phyloP scores from a whole-genome alignment of 2,888 invertebrate genomes.

The Polydesmus complanatus region DNA sequence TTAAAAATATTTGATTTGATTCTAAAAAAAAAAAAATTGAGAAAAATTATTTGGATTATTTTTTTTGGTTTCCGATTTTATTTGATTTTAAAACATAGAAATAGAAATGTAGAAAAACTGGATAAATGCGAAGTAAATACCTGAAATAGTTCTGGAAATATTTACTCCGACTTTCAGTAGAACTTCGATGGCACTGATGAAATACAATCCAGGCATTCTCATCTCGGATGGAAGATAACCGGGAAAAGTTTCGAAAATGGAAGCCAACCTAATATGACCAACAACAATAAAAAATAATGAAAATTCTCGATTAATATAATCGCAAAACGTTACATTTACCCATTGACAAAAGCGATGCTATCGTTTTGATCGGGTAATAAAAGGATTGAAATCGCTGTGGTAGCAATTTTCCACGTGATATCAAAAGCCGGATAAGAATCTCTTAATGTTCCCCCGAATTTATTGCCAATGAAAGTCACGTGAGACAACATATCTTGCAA shows the following conservation, averaged over 20 bases:
- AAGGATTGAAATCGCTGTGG: slow-evolving; percentile 5
- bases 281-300: background rate
- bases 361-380: slow-evolving; percentile 8
- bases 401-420: slow-evolving; percentile 9
- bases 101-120: background rate
- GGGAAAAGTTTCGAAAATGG: slow-evolving; percentile 9
- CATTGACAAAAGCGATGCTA: background rate
- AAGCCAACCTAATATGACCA: slow-evolving; percentile 4
- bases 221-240: slow-evolving; percentile 9
- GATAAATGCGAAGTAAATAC: background rate
- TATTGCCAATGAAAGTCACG: background rate
- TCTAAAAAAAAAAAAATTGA: background rate
- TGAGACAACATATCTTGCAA: slow-evolving; percentile 3
- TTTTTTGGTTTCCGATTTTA: no score
- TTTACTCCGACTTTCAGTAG: background rate
- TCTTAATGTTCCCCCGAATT: slow-evolving; percentile 5
- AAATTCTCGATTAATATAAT: background rate
- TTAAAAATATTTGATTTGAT: background rate
- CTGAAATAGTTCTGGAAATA: background rate
- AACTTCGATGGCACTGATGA: slow-evolving; percentile 6
- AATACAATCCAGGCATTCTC: slow-evolving; percentile 7
- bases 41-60: no score
- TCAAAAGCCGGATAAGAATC: slow-evolving; percentile 8
- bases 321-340: background rate
- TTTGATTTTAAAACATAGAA: background rate